Percentiles rank a stretch among this genome's conserved stretches.
phyloP scores from a whole-genome alignment of 2,888 invertebrate species.

The Hesperia comma region DNA sequence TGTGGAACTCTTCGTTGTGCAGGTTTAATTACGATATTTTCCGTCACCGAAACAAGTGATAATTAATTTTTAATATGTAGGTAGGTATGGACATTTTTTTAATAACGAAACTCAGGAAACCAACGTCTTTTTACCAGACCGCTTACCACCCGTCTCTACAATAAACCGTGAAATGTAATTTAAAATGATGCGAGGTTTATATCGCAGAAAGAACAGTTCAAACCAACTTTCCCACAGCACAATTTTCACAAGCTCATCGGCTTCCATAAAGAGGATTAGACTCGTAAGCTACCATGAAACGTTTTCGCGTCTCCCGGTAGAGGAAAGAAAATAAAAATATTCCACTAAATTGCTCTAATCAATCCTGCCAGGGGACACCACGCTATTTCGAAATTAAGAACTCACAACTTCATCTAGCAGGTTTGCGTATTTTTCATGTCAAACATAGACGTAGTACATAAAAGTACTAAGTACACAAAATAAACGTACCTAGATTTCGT shows the following conservation, averaged over 20 bases:
- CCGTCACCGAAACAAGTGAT: too few relatives aligned
- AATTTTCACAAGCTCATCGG: slow-evolving; percentile 23
- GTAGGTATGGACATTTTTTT: too few relatives aligned
- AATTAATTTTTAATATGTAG: too few relatives aligned
- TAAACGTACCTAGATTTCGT: too few relatives aligned
- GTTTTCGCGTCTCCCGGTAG: slow-evolving; percentile 45
- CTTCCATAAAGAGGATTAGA: slow-evolving; percentile 25
- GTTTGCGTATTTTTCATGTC: slow-evolving; percentile 26
- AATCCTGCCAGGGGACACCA: slow-evolving; percentile 59
- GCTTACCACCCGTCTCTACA: not conserved
- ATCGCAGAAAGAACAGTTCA: not conserved
- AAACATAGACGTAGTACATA: not conserved
- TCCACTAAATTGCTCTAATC: slow-evolving; percentile 65
- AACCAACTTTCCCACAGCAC: slow-evolving; percentile 10
- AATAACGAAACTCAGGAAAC: too few relatives aligned
- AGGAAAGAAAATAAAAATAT: slow-evolving; percentile 58
- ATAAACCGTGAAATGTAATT: not conserved
- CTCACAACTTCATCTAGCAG: slow-evolving; percentile 29
- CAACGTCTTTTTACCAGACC: too few relatives aligned
- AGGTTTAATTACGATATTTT: too few relatives aligned
- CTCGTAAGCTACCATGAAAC: slow-evolving; percentile 35
- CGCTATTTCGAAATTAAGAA: slow-evolving; percentile 68
- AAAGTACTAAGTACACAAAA: too few relatives aligned
- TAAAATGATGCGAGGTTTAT: not conserved
- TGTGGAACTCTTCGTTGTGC: too few relatives aligned